Conservation (phyloP, 2,113 vertebrate genomes). For the Aspiorhynchus laticeps region DNA sequence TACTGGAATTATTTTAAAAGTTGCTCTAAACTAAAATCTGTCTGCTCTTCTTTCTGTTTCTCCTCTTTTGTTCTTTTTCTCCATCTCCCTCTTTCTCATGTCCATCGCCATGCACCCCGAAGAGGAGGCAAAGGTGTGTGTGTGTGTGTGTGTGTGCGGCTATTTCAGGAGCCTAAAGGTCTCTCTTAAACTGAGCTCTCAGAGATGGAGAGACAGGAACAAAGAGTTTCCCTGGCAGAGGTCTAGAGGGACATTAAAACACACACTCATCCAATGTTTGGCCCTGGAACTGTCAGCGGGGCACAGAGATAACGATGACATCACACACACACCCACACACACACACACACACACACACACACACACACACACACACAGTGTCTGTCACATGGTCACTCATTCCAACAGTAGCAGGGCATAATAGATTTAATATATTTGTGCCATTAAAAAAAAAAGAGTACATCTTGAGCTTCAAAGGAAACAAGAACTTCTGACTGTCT, state of each 20-base stretch:
- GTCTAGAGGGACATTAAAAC: slow-evolving; percentile 30
- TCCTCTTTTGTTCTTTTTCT: neutral
- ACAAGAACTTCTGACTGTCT: neutral
- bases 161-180: slow-evolving; percentile 30
- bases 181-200: slow-evolving; percentile 19
- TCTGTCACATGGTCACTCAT: slow-evolving; percentile 14
- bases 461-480: neutral
- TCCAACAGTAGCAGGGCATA: neutral
- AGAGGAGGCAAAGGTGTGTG: slow-evolving; percentile 47
- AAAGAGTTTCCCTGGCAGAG: slow-evolving; percentile 17
- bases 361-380: neutral
- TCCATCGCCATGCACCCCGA: neutral
- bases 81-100: neutral
- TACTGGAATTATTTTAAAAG: neutral
- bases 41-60: neutral
- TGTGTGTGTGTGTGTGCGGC: neutral
- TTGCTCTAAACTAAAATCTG: neutral
- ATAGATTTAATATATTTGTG: neutral
- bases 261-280: slow-evolving; percentile 20
- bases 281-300: slow-evolving; percentile 40
- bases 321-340: slow-evolving; percentile 32
- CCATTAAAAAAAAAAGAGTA: no score
- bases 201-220: slow-evolving; percentile 30
- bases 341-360: no score
- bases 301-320: slow-evolving; percentile 36